Conservation (phyloP, 2,113 vertebrate genomes). For the Elaphurus davidianus region DNA sequence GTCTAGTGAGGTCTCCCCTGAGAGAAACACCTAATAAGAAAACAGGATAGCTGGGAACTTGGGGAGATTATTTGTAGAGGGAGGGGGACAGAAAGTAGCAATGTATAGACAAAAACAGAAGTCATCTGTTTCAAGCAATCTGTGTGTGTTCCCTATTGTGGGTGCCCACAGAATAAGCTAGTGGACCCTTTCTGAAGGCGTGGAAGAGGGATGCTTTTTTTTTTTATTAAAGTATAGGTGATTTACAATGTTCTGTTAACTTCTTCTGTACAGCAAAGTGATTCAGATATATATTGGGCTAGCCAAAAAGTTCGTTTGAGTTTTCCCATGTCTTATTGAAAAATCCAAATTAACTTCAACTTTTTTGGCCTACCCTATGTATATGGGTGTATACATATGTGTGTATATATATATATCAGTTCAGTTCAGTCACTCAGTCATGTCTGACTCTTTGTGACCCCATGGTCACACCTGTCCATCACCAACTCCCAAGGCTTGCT, state of each 20-base stretch:
- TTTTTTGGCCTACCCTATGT: not conserved
- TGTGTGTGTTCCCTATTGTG: rapidly evolving
- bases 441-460: not conserved
- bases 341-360: not conserved
- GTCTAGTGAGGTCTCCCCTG: not conserved
- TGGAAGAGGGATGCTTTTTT: not conserved
- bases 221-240: not conserved
- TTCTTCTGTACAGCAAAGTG: not conserved
- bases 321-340: not conserved
- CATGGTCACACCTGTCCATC: not conserved
- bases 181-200: not conserved
- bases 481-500: not conserved
- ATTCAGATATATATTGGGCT: not conserved
- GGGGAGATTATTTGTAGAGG: not conserved
- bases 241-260: not conserved
- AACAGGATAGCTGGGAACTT: not conserved
- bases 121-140: rapidly evolving
- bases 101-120: not conserved
- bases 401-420: rapidly evolving
- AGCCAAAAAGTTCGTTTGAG: not conserved
- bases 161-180: not conserved
- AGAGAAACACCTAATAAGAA: not conserved
- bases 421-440: not conserved
- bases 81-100: not conserved
- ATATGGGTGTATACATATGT: not conserved